Percentiles rank a stretch among this genome's conserved stretches.
Conservation (phyloP, 2,888 invertebrate species). For the Diadromus collaris region DNA sequence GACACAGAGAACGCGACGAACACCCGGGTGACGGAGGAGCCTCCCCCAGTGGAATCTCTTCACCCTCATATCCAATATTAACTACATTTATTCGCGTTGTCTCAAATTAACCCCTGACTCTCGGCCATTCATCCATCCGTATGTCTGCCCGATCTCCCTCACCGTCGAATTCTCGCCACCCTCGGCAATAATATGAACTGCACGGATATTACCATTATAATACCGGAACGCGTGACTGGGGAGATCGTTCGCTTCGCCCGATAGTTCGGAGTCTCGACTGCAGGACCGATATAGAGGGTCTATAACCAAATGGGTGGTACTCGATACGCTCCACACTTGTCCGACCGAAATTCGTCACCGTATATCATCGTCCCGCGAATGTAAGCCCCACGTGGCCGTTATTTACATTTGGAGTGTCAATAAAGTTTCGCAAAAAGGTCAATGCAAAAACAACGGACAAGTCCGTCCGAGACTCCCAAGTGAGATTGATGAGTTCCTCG, state of each 20-base stretch:
- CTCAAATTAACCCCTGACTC: conserved; percentile 78
- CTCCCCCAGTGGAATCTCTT: conserved; percentile 60
- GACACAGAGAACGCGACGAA: conserved; percentile 65
- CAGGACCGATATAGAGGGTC: conserved; percentile 21
- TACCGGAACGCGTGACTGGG: conserved; percentile 58
- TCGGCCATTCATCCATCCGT: conserved; percentile 63
- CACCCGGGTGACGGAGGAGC: conserved; percentile 61
- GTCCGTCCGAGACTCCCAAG: neutral
- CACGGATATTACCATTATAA: conserved; percentile 73
- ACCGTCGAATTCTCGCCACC: conserved; percentile 47
- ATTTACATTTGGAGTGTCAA: conserved; percentile 5
- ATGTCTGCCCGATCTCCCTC: conserved; percentile 58
- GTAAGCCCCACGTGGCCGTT: neutral
- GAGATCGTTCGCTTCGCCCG: conserved; percentile 33
- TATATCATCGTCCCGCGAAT: conserved; percentile 4
- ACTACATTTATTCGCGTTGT: conserved; percentile 80
- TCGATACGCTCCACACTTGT: conserved; percentile 32
- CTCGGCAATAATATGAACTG: conserved; percentile 71
- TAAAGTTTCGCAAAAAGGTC: neutral
- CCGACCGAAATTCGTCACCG: conserved; percentile 43
- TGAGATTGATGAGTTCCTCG: conserved; percentile 45
- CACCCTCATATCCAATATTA: conserved; percentile 76
- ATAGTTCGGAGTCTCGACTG: conserved; percentile 26
- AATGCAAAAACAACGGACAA: neutral
- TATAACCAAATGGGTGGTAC: conserved; percentile 44